Evolutionary conservation across 30 jellyfish, hydroid and myxozoan species (phyloP).

Genomic region (Sanderia malayensis): DNA sequence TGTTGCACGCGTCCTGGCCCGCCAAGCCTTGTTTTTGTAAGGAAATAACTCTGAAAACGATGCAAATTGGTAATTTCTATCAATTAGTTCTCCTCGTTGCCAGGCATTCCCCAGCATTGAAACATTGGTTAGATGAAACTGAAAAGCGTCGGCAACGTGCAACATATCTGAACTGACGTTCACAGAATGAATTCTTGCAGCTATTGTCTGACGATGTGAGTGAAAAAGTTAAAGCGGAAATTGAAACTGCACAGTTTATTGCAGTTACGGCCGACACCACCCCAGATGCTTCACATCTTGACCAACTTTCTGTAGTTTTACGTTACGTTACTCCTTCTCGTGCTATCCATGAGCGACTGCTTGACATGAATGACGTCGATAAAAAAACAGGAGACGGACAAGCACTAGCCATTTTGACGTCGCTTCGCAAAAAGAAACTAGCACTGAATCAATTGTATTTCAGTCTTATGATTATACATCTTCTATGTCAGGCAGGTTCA

Average conservation of each 20-base stretch:
- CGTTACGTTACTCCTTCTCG: background rate
- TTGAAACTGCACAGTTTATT: no score
- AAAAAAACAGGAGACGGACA: conserved; percentile 12
- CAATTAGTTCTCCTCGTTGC: no score
- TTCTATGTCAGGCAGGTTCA: conserved; percentile 34
- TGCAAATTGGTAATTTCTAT: conserved; percentile 47
- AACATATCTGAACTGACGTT: no score
- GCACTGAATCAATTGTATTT: conserved; percentile 27
- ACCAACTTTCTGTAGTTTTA: no score
- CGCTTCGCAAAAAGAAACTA: conserved; percentile 27
- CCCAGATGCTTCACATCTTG: conserved; percentile 10
- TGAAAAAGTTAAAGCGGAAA: no score
- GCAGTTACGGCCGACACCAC: background rate
- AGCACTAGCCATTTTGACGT: no score
- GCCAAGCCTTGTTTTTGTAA: conserved; percentile 37
- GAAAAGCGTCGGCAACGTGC: no score
- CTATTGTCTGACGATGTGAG: no score
- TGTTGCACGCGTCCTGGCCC: no score
- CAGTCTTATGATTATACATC: conserved; percentile 37
- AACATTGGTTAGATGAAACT: no score
- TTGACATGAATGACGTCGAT: conserved; percentile 5
- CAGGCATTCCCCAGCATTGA: no score
- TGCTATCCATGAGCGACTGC: background rate
- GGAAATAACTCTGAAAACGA: conserved; percentile 38
- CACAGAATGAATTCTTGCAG: no score